A percentile compares a stretch with the other conserved stretches of the same genome.
Conservation (phyloP, 2,113 vertebrate genomes). For the Zosterops pallidus region DNA sequence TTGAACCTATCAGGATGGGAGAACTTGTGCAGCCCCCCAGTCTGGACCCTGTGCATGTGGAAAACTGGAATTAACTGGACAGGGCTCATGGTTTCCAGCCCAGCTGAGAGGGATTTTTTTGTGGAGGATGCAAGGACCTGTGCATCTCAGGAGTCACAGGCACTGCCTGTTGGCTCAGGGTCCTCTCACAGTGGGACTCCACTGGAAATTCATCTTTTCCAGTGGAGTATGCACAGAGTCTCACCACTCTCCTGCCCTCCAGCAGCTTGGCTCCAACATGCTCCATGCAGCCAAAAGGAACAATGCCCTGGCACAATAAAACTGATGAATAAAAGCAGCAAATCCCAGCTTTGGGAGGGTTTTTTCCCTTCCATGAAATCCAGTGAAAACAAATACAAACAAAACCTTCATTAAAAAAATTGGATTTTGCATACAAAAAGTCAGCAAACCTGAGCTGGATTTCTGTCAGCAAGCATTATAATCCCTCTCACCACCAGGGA, state of each 20-base stretch:
- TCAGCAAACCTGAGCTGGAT: not conserved
- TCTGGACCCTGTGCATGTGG: accelerated
- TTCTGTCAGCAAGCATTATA: not conserved
- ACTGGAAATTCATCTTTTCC: not conserved
- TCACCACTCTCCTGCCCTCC: not conserved
- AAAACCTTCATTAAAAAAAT: not conserved
- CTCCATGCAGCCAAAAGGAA: not conserved
- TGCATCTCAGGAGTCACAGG: not conserved
- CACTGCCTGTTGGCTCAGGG: not conserved
- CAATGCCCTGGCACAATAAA: not conserved
- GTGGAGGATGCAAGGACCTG: not conserved
- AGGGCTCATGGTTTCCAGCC: not conserved
- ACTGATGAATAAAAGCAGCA: not conserved
- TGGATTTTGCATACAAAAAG: not conserved
- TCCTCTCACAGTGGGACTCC: not conserved
- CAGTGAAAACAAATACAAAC: slow-evolving; percentile 11
- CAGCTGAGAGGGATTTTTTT: not conserved
- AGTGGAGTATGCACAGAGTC: not conserved
- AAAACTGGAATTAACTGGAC: not conserved
- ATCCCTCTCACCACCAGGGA: not conserved
- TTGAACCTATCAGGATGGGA: not conserved
- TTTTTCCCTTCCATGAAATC: not conserved
- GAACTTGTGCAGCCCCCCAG: not conserved
- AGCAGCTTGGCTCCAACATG: not conserved
- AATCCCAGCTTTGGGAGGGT: not conserved